Evolutionary conservation across 2,888 invertebrate species (phyloP).

Genomic region (Drosophila borealis): DNA sequence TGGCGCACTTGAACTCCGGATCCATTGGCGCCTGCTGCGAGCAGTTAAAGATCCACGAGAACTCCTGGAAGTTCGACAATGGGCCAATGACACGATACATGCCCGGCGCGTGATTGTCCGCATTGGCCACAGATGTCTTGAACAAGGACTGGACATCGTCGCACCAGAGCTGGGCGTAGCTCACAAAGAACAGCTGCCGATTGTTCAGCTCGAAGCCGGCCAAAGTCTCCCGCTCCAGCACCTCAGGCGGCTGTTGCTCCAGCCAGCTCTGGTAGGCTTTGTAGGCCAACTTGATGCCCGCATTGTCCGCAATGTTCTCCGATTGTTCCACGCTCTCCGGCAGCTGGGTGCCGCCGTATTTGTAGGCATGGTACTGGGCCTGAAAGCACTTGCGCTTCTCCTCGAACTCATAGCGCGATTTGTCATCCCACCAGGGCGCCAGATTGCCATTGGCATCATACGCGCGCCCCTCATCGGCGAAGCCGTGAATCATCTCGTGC

Average conservation of each 20-base stretch:
- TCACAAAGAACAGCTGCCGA: slow-evolving; percentile 79
- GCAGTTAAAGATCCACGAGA: slow-evolving; percentile 81
- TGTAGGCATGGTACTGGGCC: slow-evolving; percentile 78
- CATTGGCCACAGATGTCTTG: slow-evolving; percentile 46
- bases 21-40: slow-evolving; percentile 76
- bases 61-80: slow-evolving; percentile 82
- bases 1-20: slow-evolving; percentile 80
- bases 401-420: slow-evolving; percentile 73
- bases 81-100: slow-evolving; percentile 81
- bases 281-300: slow-evolving; percentile 81
- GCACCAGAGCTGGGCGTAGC: slow-evolving; percentile 81
- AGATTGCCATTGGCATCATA: slow-evolving; percentile 72
- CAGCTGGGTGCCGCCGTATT: slow-evolving; percentile 61
- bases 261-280: slow-evolving; percentile 80
- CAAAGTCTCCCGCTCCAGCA: slow-evolving; percentile 61
- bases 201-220: slow-evolving; percentile 65
- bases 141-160: slow-evolving; percentile 72
- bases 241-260: slow-evolving; percentile 45
- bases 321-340: slow-evolving; percentile 66
- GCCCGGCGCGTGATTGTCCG: slow-evolving; percentile 67
- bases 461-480: slow-evolving; percentile 78
- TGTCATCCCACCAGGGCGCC: slow-evolving; percentile 78
- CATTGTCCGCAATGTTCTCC: slow-evolving; percentile 84
- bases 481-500: slow-evolving; percentile 82
- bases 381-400: slow-evolving; percentile 79